A percentile compares a stretch with the other conserved stretches of the same genome.
Evolutionary conservation across 2,888 invertebrate species (phyloP).

Genomic region (Drosophila pegasa): DNA sequence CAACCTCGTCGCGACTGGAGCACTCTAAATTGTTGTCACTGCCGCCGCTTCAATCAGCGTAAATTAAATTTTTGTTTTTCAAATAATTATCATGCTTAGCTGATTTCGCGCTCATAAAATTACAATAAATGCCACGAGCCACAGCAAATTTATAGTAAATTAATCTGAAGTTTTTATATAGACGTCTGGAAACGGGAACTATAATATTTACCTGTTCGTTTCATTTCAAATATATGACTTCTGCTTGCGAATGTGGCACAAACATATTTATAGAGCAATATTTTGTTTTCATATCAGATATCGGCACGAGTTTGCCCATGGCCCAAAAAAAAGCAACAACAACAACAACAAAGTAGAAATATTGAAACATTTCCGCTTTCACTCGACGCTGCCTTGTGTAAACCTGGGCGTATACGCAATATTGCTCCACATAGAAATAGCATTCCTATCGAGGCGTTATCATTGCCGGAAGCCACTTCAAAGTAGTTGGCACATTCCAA

Average conservation of each 20-base stretch:
- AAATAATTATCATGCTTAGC: conserved; percentile 24
- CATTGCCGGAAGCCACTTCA: conserved; percentile 44
- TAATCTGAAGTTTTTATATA: background rate
- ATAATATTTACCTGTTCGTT: background rate
- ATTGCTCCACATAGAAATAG: conserved; percentile 6
- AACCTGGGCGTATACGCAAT: conserved; percentile 43
- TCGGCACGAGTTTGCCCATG: conserved; percentile 13
- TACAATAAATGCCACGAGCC: conserved; percentile 3
- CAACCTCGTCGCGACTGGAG: too few relatives aligned
- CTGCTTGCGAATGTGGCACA: background rate
- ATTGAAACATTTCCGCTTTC: conserved; percentile 47
- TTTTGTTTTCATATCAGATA: conserved; percentile 26
- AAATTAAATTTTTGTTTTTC: conserved; percentile 32
- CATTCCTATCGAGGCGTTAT: conserved; percentile 35
- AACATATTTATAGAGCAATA: conserved; percentile 7
- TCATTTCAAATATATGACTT: conserved; percentile 4
- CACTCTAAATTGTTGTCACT: too few relatives aligned
- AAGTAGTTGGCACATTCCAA: conserved; percentile 39
- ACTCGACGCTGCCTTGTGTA: conserved; percentile 11
- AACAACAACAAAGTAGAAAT: background rate
- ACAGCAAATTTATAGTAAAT: background rate
- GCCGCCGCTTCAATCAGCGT: conserved; percentile 26
- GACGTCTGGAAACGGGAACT: background rate
- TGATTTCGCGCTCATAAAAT: conserved; percentile 10
- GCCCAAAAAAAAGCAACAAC: conserved; percentile 13